These are phyloP conservation scores for Dinothrombium tinctorium DNA, from an alignment of 1,140 invertebrate species.

Conservation along the genomic window DNA sequence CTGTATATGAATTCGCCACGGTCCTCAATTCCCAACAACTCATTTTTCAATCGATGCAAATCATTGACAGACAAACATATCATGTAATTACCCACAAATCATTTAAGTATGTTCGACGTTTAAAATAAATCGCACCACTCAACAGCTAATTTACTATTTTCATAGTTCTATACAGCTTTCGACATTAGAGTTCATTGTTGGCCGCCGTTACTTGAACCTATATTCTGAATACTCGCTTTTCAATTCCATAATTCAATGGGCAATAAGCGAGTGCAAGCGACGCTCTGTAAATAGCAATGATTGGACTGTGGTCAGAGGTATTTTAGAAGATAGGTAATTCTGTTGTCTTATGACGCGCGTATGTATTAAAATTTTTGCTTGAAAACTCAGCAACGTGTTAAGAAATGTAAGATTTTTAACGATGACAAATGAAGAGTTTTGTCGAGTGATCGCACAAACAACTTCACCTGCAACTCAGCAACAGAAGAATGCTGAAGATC, in stretches of 20 bases:
- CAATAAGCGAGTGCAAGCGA: constrained; percentile 16
- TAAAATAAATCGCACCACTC: background rate
- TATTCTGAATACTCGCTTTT: constrained; percentile 18
- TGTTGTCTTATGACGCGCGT: background rate
- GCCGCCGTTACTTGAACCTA: constrained; percentile 16
- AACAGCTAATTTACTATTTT: background rate
- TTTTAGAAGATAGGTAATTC: constrained; percentile 11
- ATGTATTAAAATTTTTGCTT: background rate
- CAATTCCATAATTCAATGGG: constrained; percentile 16
- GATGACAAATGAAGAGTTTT: constrained; percentile 18
- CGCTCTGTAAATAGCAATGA: constrained; percentile 11
- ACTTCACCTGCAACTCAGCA: background rate
- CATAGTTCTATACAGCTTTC: constrained; percentile 13
- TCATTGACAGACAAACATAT: constrained; percentile 18
- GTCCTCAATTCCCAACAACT: constrained; percentile 17
- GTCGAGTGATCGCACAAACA: constrained; percentile 10
- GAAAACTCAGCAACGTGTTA: constrained; percentile 7
- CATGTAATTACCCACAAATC: constrained; percentile 16
- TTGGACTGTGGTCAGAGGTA: constrained; percentile 10
- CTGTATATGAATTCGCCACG: constrained; percentile 17
- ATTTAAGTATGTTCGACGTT: constrained; percentile 12
- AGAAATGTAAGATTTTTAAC: constrained; percentile 15
- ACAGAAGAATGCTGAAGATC: background rate
- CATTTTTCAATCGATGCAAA: constrained; percentile 17
- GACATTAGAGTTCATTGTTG: constrained; percentile 16